These are phyloP conservation scores for Pedicia rivosa DNA, from an alignment of 2,888 invertebrate genomes.

Conservation along the genomic window DNA sequence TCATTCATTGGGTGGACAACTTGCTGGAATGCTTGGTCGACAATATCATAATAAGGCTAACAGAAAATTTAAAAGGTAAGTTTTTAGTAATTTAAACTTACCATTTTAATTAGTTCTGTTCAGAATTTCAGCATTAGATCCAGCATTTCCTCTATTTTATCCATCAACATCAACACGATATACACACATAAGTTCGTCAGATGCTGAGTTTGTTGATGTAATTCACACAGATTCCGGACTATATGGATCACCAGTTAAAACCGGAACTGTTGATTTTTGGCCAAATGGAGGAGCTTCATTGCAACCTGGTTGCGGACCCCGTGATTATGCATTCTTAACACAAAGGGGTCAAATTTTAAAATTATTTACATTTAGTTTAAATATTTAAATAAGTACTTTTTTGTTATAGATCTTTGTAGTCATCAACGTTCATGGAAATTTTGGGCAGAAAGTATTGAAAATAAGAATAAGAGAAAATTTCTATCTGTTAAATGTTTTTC, in stretches of 20 bases:
- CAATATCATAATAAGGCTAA: conserved; percentile 15
- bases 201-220: conserved; percentile 39
- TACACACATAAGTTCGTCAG: conserved; percentile 16
- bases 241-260: conserved; percentile 34
- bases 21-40: conserved; percentile 25
- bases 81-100: not conserved
- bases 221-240: conserved; percentile 44
- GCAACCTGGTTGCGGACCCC: conserved; percentile 16
- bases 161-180: conserved; percentile 6
- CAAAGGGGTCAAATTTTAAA: conserved; percentile 21
- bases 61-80: conserved; percentile 15
- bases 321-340: conserved; percentile 25
- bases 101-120: not conserved
- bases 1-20: conserved; percentile 28
- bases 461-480: conserved; percentile 27
- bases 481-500: conserved; percentile 38
- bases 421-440: conserved; percentile 46
- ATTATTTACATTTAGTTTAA: no score
- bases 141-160: conserved; percentile 14
- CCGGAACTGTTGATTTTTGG: conserved; percentile 36
- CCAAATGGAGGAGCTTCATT: conserved; percentile 14
- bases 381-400: not conserved
- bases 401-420: conserved; percentile 36
- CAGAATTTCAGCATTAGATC: conserved; percentile 14
- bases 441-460: conserved; percentile 38